phyloP scores from a whole-genome alignment of 1,140 invertebrate genomes.

The Eufriesea mexicana region DNA sequence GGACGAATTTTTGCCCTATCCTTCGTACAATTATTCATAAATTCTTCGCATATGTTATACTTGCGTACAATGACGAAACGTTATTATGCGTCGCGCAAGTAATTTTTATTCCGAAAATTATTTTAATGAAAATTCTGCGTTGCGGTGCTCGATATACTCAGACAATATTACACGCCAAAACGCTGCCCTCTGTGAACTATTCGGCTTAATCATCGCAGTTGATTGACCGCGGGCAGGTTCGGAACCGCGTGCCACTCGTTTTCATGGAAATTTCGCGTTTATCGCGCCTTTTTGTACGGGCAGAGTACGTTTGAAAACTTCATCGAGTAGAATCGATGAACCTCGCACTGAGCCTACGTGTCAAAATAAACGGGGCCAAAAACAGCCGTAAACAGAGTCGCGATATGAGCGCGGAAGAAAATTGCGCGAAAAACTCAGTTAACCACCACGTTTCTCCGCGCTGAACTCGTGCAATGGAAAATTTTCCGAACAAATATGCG shows the following conservation, averaged over 20 bases:
- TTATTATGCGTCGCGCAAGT: too few species aligned
- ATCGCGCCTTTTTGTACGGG: neutral
- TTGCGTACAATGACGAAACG: too few species aligned
- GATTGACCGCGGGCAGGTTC: neutral
- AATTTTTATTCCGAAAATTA: too few species aligned
- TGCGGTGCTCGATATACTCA: neutral
- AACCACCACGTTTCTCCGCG: neutral
- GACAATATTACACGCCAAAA: neutral
- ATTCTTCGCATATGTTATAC: too few species aligned
- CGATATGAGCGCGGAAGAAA: neutral
- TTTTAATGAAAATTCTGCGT: too few species aligned
- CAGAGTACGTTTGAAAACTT: neutral
- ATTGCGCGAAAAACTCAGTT: neutral
- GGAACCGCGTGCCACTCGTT: neutral
- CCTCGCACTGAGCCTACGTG: neutral
- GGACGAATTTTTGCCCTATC: too few species aligned
- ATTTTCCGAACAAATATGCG: neutral
- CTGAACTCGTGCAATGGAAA: neutral
- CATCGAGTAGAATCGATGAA: slow-evolving; percentile 15
- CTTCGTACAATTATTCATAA: too few species aligned
- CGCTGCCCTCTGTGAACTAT: too few species aligned
- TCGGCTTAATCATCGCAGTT: too few species aligned
- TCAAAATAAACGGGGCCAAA: neutral
- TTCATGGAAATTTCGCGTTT: slow-evolving; percentile 21
- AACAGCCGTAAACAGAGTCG: neutral